Evolutionary conservation across 2,888 invertebrate genomes (phyloP), one percentile per base, ranked within the genome.

Genomic region (Eulithis testata): DNA sequence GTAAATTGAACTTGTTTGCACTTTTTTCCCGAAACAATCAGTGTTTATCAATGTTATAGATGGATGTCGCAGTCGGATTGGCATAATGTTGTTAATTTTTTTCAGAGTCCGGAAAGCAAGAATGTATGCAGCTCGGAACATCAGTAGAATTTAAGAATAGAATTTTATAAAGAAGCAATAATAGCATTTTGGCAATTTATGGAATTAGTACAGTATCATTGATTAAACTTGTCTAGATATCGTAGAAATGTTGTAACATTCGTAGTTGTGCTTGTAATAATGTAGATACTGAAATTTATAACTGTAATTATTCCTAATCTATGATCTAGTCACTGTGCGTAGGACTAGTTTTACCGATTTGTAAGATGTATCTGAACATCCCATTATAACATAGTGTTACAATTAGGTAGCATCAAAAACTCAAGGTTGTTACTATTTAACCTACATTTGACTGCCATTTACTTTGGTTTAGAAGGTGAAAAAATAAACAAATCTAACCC

Each of bases 281-380:
- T 77, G 81, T 87, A 86, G 83, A 78, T 81, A 86, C 82, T 68
- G 81, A 81, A 77, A 80, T 84, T 85, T 82, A 85, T 85, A 81
- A 78, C 82, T 84, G 85, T 86, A 87, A 87, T 83, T 89, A 90
- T 89, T 91, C 90, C 91, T 93, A 89, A 78, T 81, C 78, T 81
- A 79, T 85, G 86, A 89, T 92, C 92, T 93, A 93, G 92, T 93
- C 92, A 91, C 87, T 82, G 83, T 85, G 76, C 84, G 84, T 89
- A 91, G 82, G 90, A 90, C 91, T 91, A 91, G 90, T 81, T 85
- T 78, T 83, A 84, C 79, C 80, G 36, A 81, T 83, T 80, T 79
- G 78, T 83, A 76, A 78, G 79, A 72, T 59, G 57, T 74, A 69
- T 72, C 3, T 31, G 6, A 63, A 66, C 63, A 63, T 67, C 63